phyloP scores from a whole-genome alignment of 2,113 vertebrate genomes.

The Callocephalon fimbriatum region DNA sequence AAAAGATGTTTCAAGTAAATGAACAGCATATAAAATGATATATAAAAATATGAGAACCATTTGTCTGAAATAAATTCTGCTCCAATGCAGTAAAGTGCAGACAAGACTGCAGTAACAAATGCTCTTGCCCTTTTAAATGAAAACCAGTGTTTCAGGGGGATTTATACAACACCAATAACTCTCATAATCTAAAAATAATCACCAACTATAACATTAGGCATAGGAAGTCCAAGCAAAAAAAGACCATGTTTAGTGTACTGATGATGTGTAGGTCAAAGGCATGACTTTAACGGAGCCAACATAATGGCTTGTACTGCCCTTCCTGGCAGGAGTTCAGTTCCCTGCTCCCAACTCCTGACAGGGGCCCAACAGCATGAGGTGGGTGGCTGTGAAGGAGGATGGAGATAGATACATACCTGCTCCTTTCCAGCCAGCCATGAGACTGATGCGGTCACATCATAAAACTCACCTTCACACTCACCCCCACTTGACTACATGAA shows the following conservation, averaged over 20 bases:
- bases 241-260: background rate
- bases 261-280: background rate
- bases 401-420: background rate
- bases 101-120: background rate
- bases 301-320: background rate
- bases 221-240: background rate
- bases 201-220: background rate
- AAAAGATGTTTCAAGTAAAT: slow-evolving; percentile 1
- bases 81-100: background rate
- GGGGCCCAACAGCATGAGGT: background rate
- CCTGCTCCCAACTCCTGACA: background rate
- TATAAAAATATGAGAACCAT: background rate
- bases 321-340: background rate
- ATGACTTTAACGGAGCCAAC: background rate
- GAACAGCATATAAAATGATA: background rate
- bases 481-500: background rate
- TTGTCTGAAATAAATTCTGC: background rate
- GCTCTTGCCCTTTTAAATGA: background rate
- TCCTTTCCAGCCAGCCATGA: background rate
- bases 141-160: background rate
- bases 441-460: background rate
- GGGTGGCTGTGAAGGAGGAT: background rate
- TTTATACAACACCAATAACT: background rate
- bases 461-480: background rate
- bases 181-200: background rate